Evolutionary conservation across 53 echinoderm and acorn worm genomes (phyloP).

Genomic region (Pentamera pediparva): DNA sequence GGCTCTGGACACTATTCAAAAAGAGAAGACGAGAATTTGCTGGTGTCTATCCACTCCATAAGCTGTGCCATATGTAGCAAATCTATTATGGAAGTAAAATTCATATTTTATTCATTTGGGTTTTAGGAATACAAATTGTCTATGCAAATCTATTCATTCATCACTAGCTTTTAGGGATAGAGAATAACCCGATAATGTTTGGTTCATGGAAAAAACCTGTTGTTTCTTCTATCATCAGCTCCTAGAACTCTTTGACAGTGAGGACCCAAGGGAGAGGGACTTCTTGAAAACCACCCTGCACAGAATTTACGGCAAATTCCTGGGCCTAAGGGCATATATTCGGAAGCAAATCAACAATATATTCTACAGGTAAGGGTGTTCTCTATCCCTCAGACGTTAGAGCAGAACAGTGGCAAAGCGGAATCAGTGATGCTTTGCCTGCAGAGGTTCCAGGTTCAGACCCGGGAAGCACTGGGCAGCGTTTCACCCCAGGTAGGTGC

Average conservation of each 20-base stretch:
- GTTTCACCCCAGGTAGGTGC: too few relatives aligned
- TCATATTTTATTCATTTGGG: not conserved
- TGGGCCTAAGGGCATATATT: conserved; percentile 99
- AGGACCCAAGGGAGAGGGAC: conserved; percentile 97
- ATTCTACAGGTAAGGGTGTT: conserved; percentile 85
- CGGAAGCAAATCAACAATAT: conserved; percentile 99
- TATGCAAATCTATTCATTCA: too few relatives aligned
- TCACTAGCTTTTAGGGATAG: too few relatives aligned
- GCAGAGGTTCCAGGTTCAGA: too few relatives aligned
- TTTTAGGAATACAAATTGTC: too few relatives aligned
- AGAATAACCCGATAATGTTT: too few relatives aligned
- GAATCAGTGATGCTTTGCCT: too few relatives aligned
- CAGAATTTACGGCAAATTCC: conserved; percentile 99
- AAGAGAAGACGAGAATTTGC: too few relatives aligned
- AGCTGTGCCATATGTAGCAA: not conserved
- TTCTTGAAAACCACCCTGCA: conserved; percentile 99
- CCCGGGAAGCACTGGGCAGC: too few relatives aligned
- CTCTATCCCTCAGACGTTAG: not conserved
- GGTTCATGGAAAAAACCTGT: not conserved
- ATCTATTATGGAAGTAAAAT: not conserved
- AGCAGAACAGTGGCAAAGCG: too few relatives aligned
- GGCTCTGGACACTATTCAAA: too few relatives aligned
- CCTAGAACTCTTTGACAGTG: conserved; percentile 99
- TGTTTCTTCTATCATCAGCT: conserved; percentile 49
- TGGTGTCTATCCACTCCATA: too few relatives aligned